Conservation (phyloP, 2,888 invertebrate genomes). For the Drosophila acutilabella region DNA sequence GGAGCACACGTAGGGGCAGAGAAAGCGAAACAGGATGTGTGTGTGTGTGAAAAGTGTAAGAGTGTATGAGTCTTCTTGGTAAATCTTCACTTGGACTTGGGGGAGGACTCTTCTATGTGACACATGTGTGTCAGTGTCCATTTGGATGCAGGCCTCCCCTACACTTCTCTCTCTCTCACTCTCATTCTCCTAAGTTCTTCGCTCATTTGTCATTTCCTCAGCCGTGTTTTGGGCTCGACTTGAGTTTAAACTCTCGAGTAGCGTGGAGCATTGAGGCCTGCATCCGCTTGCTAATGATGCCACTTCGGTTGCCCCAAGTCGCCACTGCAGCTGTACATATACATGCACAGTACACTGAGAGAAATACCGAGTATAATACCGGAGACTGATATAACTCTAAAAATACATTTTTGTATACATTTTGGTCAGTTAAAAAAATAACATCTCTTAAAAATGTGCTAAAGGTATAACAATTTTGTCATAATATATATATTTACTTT, state of each 20-base stretch:
- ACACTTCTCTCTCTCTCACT: background rate
- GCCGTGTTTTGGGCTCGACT: constrained; percentile 31
- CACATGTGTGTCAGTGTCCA: constrained; percentile 61
- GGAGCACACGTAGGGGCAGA: background rate
- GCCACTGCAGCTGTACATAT: constrained; percentile 24
- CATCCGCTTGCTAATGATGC: constrained; percentile 79
- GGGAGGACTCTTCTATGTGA: constrained; percentile 31
- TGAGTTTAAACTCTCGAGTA: constrained; percentile 18
- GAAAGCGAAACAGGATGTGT: constrained; percentile 9
- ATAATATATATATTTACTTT: no score
- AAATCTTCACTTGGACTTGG: background rate
- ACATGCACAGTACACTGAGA: no score
- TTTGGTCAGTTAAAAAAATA: no score
- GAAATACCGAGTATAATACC: no score
- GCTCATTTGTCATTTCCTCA: constrained; percentile 4
- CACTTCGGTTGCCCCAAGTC: constrained; percentile 33
- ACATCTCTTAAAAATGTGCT: no score
- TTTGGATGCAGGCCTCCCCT: constrained; percentile 39
- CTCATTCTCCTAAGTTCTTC: background rate
- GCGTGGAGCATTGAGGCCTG: constrained; percentile 71
- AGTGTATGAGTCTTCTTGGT: constrained; percentile 8
- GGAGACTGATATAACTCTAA: no score
- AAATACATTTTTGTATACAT: no score
- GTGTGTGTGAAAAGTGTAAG: background rate
- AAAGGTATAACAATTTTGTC: no score